Base-by-base conservation (phyloP, 2,888 invertebrate genomes). In the Drosophila algonquin region DNA sequence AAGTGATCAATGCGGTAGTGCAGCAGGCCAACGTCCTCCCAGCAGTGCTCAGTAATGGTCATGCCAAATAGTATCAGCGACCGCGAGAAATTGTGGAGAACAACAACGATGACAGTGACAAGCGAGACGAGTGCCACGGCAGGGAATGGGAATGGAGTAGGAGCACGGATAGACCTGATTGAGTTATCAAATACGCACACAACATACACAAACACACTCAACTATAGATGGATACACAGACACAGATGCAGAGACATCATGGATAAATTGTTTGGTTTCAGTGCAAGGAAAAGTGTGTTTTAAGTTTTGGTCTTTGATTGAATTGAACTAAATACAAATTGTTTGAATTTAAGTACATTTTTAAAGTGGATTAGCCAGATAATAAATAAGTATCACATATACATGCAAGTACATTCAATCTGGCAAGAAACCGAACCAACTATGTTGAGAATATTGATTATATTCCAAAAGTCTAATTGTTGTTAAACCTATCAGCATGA, bases 11-110 rank as follows among this genome's bases (percentile, higher is more conserved):
- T 81, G 92, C 92, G 55, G 92, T 91, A 50, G 92, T 92, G 27
- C 92, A 92, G 64, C 92, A 92, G 79, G 90, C 91, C 44, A 92
- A 92, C 75, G 92, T 92, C 44, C 85, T 92, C 78, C 92, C 92
- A 40, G 92, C 91, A 59, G 92, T 92, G 64, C 79, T 92, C 27
- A 92, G 92, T 76, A 92, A 92, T 81, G 92, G 92, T 32, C 92
- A 92, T 87, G 92, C 92, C 79, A 92, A 92, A 89, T 92, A 91
- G 86, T 80, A 80, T 76, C 77, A 70, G 59, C 45, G 30, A 52
- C n/a, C 55, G 48, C 50, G 59, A n/a, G 9, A 44, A 47, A 63
- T 48, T 47, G 47, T 47, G 50, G 40, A 55, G 40, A 48, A 51
- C 47, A 71, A 45, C 61, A 50, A 60, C 50, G 47, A 45, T 44